Conservation (phyloP, 2,113 vertebrate genomes). For the Rhea pennata region DNA sequence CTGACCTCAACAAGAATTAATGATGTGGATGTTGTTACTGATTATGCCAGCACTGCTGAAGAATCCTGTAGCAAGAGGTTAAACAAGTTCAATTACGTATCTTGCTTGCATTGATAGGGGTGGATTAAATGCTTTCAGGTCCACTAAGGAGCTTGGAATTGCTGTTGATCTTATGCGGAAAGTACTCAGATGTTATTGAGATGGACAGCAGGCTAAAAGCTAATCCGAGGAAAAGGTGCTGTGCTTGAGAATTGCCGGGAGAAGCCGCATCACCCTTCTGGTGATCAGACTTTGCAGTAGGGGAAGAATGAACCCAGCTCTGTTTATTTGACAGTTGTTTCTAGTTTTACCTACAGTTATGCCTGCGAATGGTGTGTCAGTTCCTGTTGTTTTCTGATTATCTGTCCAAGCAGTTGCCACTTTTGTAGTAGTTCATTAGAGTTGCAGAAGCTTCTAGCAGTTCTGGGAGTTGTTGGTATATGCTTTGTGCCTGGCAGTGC, state of each 20-base stretch:
- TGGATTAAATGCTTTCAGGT: neutral
- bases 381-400: neutral
- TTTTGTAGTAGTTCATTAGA: neutral
- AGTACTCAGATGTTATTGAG: fast-evolving
- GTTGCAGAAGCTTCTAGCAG: neutral
- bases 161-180: neutral
- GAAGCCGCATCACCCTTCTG: neutral
- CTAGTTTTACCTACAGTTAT: neutral
- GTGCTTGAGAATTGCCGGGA: neutral
- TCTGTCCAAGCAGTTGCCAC: neutral
- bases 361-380: fast-evolving
- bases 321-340: neutral
- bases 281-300: fast-evolving
- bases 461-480: neutral
- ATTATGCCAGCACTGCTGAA: neutral
- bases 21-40: neutral
- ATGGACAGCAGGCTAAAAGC: neutral
- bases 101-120: neutral
- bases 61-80: neutral
- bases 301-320: neutral
- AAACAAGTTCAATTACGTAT: neutral
- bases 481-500: neutral
- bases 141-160: neutral
- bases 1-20: neutral
- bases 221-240: neutral